These are phyloP conservation scores for Tapirus indicus DNA, from an alignment of 2,797 vertebrate genomes.

Conservation along the genomic window DNA sequence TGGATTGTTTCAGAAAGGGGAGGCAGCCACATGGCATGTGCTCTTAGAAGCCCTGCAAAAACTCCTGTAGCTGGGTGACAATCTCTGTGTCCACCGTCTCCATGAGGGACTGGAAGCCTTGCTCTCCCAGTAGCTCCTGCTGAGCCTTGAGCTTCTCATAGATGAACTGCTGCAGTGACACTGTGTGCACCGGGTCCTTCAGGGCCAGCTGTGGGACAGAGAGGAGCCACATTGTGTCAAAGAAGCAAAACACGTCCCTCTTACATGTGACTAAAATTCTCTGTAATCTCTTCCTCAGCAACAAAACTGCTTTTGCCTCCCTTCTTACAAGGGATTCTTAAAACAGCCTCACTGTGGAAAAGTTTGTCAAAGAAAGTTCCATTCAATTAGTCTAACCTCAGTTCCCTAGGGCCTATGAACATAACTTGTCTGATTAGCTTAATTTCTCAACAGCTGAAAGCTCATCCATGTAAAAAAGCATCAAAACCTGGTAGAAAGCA, in stretches of 20 bases:
- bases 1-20: conserved; percentile 13
- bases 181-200: conserved; percentile 97
- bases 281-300: conserved; percentile 16
- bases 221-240: conserved; percentile 70
- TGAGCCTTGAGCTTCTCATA: conserved; percentile 98
- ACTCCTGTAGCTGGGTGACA: conserved; percentile 96
- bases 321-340: background rate
- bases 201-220: conserved; percentile 93
- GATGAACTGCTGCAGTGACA: conserved; percentile 96
- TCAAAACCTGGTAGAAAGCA: background rate
- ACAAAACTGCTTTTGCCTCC: conserved; percentile 36
- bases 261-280: background rate
- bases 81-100: conserved; percentile 98
- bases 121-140: conserved; percentile 95
- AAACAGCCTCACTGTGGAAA: background rate
- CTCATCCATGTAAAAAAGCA: background rate
- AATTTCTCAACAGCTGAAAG: background rate
- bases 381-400: background rate
- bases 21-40: background rate
- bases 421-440: background rate
- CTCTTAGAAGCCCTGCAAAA: conserved; percentile 94
- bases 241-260: background rate
- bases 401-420: background rate
- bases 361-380: conserved; percentile 1
- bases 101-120: conserved; percentile 96